Conservation (phyloP, 2,113 vertebrate species). For the Nannospalax galili region DNA sequence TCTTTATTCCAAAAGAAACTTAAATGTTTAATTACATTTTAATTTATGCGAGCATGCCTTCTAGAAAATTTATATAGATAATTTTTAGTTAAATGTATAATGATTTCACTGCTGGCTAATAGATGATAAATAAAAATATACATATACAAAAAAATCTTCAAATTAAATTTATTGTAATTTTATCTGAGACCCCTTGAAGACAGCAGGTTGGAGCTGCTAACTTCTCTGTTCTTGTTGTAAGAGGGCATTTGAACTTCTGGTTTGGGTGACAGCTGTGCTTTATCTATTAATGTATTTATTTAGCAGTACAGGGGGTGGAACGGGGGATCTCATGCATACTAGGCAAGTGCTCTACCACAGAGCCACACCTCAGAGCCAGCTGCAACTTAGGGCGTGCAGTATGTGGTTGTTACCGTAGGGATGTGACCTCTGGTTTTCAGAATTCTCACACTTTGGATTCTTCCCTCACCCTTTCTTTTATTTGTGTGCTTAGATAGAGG, state of each 20-base stretch:
- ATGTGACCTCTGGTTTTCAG: no score
- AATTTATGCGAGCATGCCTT: no score
- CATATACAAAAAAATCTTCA: not conserved
- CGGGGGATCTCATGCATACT: not conserved
- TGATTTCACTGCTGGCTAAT: no score
- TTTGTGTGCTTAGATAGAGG: not conserved
- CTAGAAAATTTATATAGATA: no score
- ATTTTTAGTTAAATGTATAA: no score
- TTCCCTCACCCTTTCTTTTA: no score
- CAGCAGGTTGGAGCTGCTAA: not conserved
- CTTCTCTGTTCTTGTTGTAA: not conserved
- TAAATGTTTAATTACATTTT: no score
- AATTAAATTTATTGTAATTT: not conserved
- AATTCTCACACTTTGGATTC: not conserved
- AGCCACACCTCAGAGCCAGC: not conserved
- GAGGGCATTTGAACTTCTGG: not conserved
- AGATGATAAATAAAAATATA: no score
- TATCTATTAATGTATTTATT: not conserved
- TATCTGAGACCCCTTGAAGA: not conserved
- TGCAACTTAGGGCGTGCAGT: not conserved
- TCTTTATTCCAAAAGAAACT: no score
- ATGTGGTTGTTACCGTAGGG: not conserved
- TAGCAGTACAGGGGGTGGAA: not conserved
- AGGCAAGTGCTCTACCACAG: not conserved
- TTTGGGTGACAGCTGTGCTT: not conserved